Percentiles rank a stretch among this genome's conserved stretches.
These are phyloP conservation scores for Drosophila nr. perissopoda DNA, from an alignment of 2,888 invertebrate genomes.

Conservation along the genomic window DNA sequence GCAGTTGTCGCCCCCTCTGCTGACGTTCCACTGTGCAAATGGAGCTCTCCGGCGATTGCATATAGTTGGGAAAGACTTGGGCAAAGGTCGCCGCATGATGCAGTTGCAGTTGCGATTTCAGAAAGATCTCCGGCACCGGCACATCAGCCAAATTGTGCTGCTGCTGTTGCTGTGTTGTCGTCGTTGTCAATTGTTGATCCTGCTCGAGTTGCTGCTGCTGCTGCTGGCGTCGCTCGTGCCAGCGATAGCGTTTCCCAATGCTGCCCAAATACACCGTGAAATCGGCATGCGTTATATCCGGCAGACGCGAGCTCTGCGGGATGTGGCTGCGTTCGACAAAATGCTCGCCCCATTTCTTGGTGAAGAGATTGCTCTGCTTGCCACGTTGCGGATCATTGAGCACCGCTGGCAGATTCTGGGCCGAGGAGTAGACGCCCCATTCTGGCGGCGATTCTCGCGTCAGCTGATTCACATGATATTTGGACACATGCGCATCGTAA, in stretches of 20 bases:
- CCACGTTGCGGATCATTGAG: conserved; percentile 97
- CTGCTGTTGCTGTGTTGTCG: conserved; percentile 85
- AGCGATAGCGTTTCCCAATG: conserved; percentile 88
- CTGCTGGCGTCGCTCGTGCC: conserved; percentile 89
- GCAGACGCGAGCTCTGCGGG: conserved; percentile 91
- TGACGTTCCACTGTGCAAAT: conserved; percentile 68
- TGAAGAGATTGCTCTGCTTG: conserved; percentile 96
- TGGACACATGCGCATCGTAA: conserved; percentile 93
- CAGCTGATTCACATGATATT: conserved; percentile 86
- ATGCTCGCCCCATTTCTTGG: conserved; percentile 98
- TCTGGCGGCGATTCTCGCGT: conserved; percentile 85
- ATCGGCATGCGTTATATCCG: conserved; percentile 92
- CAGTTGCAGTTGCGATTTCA: conserved; percentile 91
- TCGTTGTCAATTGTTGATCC: conserved; percentile 52
- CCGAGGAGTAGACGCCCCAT: conserved; percentile 90
- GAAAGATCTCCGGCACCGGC: conserved; percentile 94
- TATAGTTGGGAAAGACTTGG: conserved; percentile 91
- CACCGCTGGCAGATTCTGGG: conserved; percentile 97
- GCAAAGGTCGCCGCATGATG: conserved; percentile 93
- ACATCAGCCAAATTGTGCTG: conserved; percentile 87
- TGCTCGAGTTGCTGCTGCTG: conserved; percentile 85
- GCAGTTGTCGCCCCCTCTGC: conserved; percentile 89
- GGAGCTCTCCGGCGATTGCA: conserved; percentile 72
- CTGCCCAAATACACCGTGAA: conserved; percentile 95
- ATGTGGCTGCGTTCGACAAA: conserved; percentile 94